phyloP scores from a whole-genome alignment of 2,113 vertebrate species.

The Muntiacus muntjak region DNA sequence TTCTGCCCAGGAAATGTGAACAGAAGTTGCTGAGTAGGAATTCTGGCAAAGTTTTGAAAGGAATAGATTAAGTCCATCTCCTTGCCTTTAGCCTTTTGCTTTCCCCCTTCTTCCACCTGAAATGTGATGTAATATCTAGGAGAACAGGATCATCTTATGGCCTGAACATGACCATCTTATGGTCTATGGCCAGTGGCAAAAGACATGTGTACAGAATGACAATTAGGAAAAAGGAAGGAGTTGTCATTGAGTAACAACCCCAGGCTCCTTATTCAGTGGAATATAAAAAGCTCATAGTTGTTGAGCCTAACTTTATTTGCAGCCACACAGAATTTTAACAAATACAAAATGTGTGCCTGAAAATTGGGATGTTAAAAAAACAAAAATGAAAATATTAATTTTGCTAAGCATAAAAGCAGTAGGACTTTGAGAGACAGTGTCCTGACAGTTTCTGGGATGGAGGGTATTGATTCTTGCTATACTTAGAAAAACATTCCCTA shows the following conservation, averaged over 20 bases:
- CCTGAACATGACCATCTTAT: too few relatives aligned
- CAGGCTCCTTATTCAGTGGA: neutral
- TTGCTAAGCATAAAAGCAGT: neutral
- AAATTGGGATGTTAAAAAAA: neutral
- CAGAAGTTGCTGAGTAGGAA: neutral
- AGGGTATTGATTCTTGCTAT: neutral
- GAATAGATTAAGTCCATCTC: neutral
- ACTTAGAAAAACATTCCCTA: neutral
- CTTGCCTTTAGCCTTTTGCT: neutral
- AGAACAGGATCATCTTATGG: neutral
- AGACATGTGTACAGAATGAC: neutral
- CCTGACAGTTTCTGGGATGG: neutral
- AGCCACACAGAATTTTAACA: neutral
- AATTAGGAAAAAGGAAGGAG: neutral
- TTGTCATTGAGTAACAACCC: neutral
- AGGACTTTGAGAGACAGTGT: neutral
- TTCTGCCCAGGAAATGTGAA: neutral
- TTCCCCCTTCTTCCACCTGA: neutral
- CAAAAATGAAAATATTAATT: neutral
- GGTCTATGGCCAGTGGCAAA: neutral
- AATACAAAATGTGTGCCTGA: neutral
- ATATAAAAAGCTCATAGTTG: neutral
- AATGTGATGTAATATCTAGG: neutral
- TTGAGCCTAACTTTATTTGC: neutral
- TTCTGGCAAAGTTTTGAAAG: neutral